Evolutionary conservation across 2,888 invertebrate genomes (phyloP), one percentile per base, ranked within the genome.

Genomic region (Tridacna gigas): DNA sequence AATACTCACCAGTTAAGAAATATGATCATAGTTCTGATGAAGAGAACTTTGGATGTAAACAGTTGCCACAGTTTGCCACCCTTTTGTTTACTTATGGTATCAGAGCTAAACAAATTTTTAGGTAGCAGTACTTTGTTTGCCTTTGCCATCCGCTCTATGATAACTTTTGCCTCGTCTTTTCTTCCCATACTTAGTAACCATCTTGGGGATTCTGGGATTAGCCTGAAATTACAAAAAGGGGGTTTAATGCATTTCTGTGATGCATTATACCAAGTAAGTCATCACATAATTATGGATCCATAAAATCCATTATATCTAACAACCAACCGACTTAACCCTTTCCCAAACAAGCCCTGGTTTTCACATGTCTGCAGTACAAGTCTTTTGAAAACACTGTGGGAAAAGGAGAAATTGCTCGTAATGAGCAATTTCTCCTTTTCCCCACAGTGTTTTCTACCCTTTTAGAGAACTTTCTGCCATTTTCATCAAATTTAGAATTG

Each of bases 1-100:
- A 75, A 63, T 25, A 60, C 79, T 73, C 82, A 90, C 90, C 90
- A 90, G 65, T 90, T 90, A 48, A 88, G 87, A 66, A 88, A 89
- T 9, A 90, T 76, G 13, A 90, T 89, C 84, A 89, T 80, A 26
- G 90, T 90, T 75, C 90, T 79, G 2, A 86, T 47, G 11, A 89
- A 82, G 4, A 90, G 69, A 15, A 90, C 85, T 66, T 80, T 84
- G 37, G 79, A 77, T 12, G 88, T 88, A 61, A 90, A 90, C 4
- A 90, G 82, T 69, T 89, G 88, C 90, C 90, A 90, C 9, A 90
- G 73, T 75, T 87, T 84, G 63, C 89, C 90, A 12, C 83, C 84
- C 79, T 85, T 81, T 47, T 79, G 60, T 69, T 83, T 82, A 47
- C 74, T 73, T 1, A 83, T 80, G 13, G 82, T 83, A 48, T 85